A percentile compares a stretch with the other conserved stretches of the same genome.
These are phyloP conservation scores for Trissolcus basalis DNA, from an alignment of 1,140 invertebrate genomes.

Conservation along the genomic window DNA sequence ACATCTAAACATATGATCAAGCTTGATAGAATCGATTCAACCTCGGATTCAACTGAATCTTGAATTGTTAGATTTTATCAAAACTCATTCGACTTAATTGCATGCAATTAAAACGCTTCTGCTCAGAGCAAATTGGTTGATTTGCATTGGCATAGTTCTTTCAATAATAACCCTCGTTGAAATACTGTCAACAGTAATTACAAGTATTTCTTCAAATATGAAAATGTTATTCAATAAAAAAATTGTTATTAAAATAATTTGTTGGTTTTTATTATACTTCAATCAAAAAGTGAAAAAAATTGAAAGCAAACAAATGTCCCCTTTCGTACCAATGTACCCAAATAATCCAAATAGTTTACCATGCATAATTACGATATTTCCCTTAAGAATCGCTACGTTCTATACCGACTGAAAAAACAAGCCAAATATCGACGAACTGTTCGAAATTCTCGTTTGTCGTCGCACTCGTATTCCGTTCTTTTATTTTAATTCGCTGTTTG, in stretches of 20 bases:
- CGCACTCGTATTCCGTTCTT: slow-evolving; percentile 43
- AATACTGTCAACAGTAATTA: too few relatives aligned
- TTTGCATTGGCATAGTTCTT: too few relatives aligned
- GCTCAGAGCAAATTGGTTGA: too few relatives aligned
- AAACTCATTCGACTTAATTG: slow-evolving; percentile 25
- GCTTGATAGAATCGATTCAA: slow-evolving; percentile 27
- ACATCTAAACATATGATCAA: slow-evolving; percentile 13
- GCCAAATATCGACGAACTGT: slow-evolving; percentile 31
- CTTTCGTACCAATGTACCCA: too few relatives aligned
- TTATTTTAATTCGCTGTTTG: slow-evolving; percentile 73
- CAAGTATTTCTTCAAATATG: too few relatives aligned
- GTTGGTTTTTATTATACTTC: too few relatives aligned
- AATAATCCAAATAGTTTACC: too few relatives aligned
- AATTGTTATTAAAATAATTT: too few relatives aligned
- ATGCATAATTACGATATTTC: slow-evolving; percentile 32
- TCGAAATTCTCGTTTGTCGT: slow-evolving; percentile 13
- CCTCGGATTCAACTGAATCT: slow-evolving; percentile 11
- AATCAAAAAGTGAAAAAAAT: too few relatives aligned
- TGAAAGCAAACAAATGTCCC: too few relatives aligned
- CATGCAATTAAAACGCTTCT: slow-evolving; percentile 19
- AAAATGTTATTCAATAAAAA: too few relatives aligned
- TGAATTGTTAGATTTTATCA: slow-evolving; percentile 33
- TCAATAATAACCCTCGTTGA: too few relatives aligned
- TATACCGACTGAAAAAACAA: slow-evolving; percentile 30
- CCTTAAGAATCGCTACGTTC: slow-evolving; percentile 6